These are phyloP conservation scores for Chaetophractus vellerosus DNA, from an alignment of 2,797 vertebrate species.

Conservation along the genomic window DNA sequence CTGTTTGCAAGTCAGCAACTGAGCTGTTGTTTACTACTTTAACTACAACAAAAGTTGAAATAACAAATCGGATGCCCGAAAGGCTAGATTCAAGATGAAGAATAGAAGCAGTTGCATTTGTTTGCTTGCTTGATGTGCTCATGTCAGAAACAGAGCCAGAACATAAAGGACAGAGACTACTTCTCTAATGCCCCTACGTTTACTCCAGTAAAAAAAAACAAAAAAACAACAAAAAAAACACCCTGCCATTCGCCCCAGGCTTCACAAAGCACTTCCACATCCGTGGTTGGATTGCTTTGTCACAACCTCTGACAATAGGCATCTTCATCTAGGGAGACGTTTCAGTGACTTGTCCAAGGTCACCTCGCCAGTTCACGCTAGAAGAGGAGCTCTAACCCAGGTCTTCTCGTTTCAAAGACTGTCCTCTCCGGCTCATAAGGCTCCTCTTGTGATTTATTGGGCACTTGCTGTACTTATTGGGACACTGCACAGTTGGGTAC, in stretches of 20 bases:
- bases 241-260: neutral
- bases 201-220: neutral
- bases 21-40: neutral
- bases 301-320: neutral
- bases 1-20: neutral
- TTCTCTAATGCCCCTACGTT: neutral
- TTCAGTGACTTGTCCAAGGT: neutral
- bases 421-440: neutral
- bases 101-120: neutral
- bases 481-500: no score
- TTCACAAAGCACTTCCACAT: neutral
- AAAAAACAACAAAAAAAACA: no score
- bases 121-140: neutral
- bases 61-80: neutral
- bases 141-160: neutral
- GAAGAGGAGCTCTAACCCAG: neutral
- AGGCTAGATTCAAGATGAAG: neutral
- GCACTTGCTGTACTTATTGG: fast-evolving
- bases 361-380: neutral
- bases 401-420: neutral
- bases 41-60: neutral
- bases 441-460: neutral
- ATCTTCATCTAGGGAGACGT: neutral
- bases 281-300: neutral
- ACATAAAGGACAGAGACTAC: neutral